Conservation (phyloP, 2,797 vertebrate genomes). For the Amniataba percoides region DNA sequence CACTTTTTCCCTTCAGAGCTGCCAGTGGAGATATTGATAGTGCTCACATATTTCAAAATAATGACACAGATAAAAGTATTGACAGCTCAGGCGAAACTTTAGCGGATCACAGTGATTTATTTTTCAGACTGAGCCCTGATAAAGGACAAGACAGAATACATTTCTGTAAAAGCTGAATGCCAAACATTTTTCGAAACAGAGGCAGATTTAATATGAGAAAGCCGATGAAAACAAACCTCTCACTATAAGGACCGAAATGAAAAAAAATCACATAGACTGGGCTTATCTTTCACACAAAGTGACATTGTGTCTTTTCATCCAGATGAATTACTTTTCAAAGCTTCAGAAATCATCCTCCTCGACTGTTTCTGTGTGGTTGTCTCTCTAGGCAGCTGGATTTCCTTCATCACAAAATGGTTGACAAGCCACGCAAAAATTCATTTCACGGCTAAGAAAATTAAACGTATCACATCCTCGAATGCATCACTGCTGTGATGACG, state of each 20-base stretch:
- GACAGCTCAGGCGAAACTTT: conserved; percentile 25
- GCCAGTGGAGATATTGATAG: conserved; percentile 39
- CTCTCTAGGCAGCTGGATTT: conserved; percentile 5
- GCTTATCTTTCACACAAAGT: conserved; percentile 2
- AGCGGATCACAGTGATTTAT: not conserved
- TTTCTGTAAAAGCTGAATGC: conserved; percentile 24
- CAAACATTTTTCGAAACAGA: not conserved
- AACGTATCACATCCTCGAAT: not conserved
- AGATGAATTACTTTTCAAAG: not conserved
- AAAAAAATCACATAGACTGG: not conserved
- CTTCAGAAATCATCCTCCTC: not conserved
- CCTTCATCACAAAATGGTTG: conserved; percentile 16
- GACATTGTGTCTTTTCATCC: not conserved
- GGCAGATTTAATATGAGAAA: conserved; percentile 1
- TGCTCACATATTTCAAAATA: conserved; percentile 47
- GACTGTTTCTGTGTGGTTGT: not conserved
- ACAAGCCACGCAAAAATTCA: not conserved
- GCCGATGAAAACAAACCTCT: conserved; percentile 7
- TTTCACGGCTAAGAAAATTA: conserved; percentile 29
- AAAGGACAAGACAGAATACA: conserved; percentile 12
- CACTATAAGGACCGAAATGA: not conserved
- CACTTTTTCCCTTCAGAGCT: conserved; percentile 20
- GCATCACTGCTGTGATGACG: not conserved
- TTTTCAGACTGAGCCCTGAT: conserved; percentile 7
- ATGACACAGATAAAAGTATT: conserved; percentile 28